Evolutionary conservation across 2,888 invertebrate species (phyloP), one percentile per base, ranked within the genome.

Genomic region (Seira musarum): DNA sequence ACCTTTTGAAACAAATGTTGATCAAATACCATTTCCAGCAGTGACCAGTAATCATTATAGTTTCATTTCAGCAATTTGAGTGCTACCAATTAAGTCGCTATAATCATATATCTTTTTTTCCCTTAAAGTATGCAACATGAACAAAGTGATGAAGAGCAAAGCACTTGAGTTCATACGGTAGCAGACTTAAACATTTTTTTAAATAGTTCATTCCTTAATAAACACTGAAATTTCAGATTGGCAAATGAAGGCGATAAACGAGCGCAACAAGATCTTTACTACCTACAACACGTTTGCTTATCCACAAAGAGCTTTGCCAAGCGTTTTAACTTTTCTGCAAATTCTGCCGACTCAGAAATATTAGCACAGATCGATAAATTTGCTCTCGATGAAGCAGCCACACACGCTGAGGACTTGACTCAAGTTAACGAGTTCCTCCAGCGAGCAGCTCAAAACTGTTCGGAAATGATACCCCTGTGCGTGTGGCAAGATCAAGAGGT

Each of bases 11-110:
- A 92, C 93, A 80, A 90, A 91, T 0, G 90, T 95, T 0, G 90
- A 91, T 1, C 90, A 92, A 75, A 91, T 95, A 78, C 95, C 95
- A 0, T 95, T 95, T 89, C 95, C 95, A 0, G 94, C 95, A 0
- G 90, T 96, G 0, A 95, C 95, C 0, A 92, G 72, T 70, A 69
- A 6, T 13, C 15, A n/a, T 15, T 65, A 1, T 6, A 60, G 60
- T 17, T 13, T 13, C 15, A 17, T 22, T 8, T 24, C 21, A 64
- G 6, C n/a, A n/a, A n/a, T n/a, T n/a, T n/a, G n/a, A n/a, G n/a
- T n/a, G n/a, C n/a, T n/a, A n/a, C 3, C 64, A 24, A 22, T 17
- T 35, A 5, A 15, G 8, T 40, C 21, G 3, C 17, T n/a, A 67
- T 40, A 35, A 21, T 46, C 21, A 30, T 10, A 66, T n/a, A n/a